A percentile compares a stretch with the other conserved stretches of the same genome.
Conservation (phyloP, 2,113 vertebrate genomes). For the Pardalotus punctatus region DNA sequence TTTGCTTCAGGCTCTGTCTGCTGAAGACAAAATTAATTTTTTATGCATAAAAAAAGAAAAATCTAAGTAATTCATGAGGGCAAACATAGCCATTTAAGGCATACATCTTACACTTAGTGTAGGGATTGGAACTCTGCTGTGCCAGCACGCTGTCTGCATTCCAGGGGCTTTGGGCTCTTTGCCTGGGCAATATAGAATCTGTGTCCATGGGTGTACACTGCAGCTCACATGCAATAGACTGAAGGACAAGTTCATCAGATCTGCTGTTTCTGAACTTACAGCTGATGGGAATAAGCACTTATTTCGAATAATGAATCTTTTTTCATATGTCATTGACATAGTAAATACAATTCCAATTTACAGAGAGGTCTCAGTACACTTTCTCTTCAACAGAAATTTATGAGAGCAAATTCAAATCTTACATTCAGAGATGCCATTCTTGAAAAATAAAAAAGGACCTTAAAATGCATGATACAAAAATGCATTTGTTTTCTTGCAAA, state of each 20-base stretch:
- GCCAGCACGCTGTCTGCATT: not conserved
- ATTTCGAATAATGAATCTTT: not conserved
- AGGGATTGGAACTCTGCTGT: not conserved
- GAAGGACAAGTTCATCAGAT: not conserved
- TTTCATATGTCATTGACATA: not conserved
- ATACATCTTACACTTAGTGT: not conserved
- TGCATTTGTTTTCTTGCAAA: not conserved
- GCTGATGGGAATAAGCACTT: not conserved
- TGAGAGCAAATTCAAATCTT: not conserved
- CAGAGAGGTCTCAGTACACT: not conserved
- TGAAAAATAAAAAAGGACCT: not conserved
- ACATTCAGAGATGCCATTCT: not conserved
- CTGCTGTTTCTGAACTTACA: not conserved
- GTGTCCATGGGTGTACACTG: accelerated
- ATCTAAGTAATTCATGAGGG: not conserved
- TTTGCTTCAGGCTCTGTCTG: not conserved
- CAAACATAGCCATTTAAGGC: not conserved
- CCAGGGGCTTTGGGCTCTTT: not conserved
- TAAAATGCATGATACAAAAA: not conserved
- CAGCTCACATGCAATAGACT: accelerated
- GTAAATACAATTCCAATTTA: not conserved
- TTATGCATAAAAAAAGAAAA: not conserved
- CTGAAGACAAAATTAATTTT: not conserved
- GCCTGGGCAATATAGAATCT: not conserved
- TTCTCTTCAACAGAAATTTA: not conserved